Base-by-base conservation (phyloP, 1,140 invertebrate genomes). In the Bombus balteatus region DNA sequence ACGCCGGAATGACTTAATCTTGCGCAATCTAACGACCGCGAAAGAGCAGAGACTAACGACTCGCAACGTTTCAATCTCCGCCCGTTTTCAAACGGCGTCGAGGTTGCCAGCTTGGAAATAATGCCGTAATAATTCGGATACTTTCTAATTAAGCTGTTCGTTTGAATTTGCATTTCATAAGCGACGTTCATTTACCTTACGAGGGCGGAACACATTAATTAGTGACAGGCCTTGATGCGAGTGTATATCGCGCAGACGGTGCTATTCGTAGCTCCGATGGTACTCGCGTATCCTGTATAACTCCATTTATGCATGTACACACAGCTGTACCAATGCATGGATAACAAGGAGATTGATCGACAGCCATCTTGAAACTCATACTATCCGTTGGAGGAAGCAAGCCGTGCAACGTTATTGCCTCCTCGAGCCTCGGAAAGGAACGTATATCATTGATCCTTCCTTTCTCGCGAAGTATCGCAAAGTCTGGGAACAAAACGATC, bases 311-410 rank as follows among this genome's bases (percentile, higher is more conserved):
- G 85, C 78, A 62, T 70, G 85, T 87, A 79, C 66, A 87, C 77
- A 85, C 85, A 89, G 85, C 85, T 86, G 85, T 83, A 80, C 47
- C 85, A 76, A 86, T 85, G 83, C 83, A 85, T 85, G 59, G 57
- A 43, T 66, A 85, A 81, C 74, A 83, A 76, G 62, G 73, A 39
- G 66, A 86, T 83, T 83, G 85, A 86, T 86, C 85, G 81, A 39
- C 66, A 77, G 80, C 85, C 85, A 86, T 83, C 70, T 86, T 83
- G 80, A 59, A 79, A 57, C 72, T 57, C 28, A n/a, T 62, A 28
- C 32, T 62, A 62, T 83, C 70, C 84, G 66, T 13, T 41, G 15
- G 70, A 75, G 84, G 57, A 85, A 68, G 34, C 59, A 53, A 68
- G 25, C 41, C 66, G 65, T 62, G 34, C 78, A 6, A 41, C 43